Evolutionary conservation across 53 echinoderm and acorn worm genomes (phyloP).

Genomic region (Echinometra lucunter): DNA sequence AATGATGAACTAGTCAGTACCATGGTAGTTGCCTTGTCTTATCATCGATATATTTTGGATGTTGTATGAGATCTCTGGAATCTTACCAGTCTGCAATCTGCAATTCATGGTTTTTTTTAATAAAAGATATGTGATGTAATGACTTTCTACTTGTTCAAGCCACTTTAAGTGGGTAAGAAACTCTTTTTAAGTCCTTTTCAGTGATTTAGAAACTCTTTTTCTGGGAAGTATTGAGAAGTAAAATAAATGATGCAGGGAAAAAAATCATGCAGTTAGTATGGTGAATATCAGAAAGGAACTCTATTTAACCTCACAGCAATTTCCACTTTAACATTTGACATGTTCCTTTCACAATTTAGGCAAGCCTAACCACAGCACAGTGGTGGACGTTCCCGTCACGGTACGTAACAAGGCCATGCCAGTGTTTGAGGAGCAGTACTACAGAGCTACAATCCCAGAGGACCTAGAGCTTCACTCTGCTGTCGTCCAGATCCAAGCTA

Average conservation of each 20-base stretch:
- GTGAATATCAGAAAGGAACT: background rate
- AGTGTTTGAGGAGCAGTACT: slow-evolving; percentile 94
- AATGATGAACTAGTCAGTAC: background rate
- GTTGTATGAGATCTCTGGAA: background rate
- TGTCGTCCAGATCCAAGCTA: slow-evolving; percentile 91
- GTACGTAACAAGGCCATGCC: slow-evolving; percentile 99
- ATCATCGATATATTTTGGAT: background rate
- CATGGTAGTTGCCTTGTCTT: background rate
- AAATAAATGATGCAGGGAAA: background rate
- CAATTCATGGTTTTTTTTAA: background rate
- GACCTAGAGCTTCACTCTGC: slow-evolving; percentile 86
- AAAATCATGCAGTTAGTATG: background rate
- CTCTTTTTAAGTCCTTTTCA: background rate
- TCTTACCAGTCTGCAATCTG: background rate
- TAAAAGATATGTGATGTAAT: background rate
- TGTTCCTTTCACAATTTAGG: slow-evolving; percentile 60
- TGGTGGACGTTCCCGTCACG: slow-evolving; percentile 88
- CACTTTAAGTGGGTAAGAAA: background rate
- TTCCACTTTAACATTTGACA: background rate
- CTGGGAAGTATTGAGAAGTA: background rate
- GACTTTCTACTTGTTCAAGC: background rate
- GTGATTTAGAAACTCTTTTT: background rate
- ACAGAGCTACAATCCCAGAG: slow-evolving; percentile 83
- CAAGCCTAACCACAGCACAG: slow-evolving; percentile 81
- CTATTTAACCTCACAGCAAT: background rate